phyloP scores from a whole-genome alignment of 2,888 invertebrate species.

The Leptopilina drosophilae region DNA sequence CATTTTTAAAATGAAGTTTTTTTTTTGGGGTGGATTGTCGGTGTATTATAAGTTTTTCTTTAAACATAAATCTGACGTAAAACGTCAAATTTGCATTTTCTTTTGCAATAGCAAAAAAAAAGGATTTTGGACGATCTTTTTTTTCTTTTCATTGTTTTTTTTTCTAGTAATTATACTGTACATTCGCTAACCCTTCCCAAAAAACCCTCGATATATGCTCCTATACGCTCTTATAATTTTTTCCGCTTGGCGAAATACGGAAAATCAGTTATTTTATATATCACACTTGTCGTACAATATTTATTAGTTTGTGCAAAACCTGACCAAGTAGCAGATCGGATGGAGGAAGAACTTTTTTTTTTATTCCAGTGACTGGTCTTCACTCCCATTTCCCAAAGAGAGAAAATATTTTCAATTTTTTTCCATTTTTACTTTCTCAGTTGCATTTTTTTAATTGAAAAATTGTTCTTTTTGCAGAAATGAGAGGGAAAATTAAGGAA shows the following conservation, averaged over 20 bases:
- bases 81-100: conserved; percentile 10
- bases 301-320: conserved; percentile 36
- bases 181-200: conserved; percentile 34
- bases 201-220: conserved; percentile 31
- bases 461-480: background rate
- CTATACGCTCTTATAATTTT: conserved; percentile 34
- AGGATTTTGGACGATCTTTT: conserved; percentile 13
- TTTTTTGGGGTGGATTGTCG: conserved; percentile 29
- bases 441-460: background rate
- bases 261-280: conserved; percentile 40
- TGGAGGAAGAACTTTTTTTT: conserved; percentile 34
- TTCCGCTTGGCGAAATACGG: conserved; percentile 40
- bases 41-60: background rate
- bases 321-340: conserved; percentile 38
- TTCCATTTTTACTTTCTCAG: too few relatives aligned
- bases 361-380: conserved; percentile 13
- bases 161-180: conserved; percentile 25
- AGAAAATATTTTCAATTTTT: background rate
- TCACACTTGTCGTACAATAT: conserved; percentile 37
- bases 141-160: conserved; percentile 8
- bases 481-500: conserved; percentile 16
- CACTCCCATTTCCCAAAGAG: background rate
- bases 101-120: conserved; percentile 37
- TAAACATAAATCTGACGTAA: conserved; percentile 19
- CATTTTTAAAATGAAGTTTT: conserved; percentile 37